Evolutionary conservation across 2,113 vertebrate species (phyloP).

Genomic region (Cervus canadensis): DNA sequence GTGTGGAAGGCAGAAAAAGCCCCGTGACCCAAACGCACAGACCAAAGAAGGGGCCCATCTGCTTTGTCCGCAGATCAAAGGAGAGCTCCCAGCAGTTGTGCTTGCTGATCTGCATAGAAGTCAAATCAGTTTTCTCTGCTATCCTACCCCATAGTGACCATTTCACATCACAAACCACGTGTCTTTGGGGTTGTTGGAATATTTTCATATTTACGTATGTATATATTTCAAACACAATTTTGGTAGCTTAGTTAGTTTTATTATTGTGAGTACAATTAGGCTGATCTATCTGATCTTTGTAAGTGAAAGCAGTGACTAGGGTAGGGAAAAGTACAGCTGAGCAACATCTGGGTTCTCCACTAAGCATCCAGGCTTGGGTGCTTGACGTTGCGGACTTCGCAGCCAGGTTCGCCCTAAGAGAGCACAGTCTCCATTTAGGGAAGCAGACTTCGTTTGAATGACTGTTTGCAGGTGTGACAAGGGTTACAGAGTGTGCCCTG

Average conservation of each 20-base stretch:
- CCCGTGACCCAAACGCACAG: not conserved
- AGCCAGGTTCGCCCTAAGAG: not conserved
- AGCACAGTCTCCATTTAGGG: not conserved
- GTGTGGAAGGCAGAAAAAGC: not conserved
- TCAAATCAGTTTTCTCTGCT: not conserved
- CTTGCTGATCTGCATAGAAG: not conserved
- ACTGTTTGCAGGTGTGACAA: not conserved
- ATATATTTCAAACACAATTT: not conserved
- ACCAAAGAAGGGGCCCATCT: not conserved
- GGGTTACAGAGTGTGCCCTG: too few relatives aligned
- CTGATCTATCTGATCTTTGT: not conserved
- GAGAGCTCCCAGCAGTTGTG: not conserved
- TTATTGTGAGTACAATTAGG: not conserved
- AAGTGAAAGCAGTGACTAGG: not conserved
- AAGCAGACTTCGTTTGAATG: not conserved
- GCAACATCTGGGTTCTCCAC: not conserved
- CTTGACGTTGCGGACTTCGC: not conserved
- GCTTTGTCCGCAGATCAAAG: not conserved
- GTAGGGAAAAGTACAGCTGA: not conserved
- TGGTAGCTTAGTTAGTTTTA: not conserved
- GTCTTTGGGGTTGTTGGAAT: not conserved
- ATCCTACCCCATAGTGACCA: not conserved
- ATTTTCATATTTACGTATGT: not conserved
- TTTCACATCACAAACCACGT: not conserved
- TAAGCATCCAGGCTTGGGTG: not conserved